Percentiles rank a stretch among this genome's conserved stretches.
These are phyloP conservation scores for Helarctos malayanus DNA, from an alignment of 2,797 vertebrate species.

Conservation along the genomic window DNA sequence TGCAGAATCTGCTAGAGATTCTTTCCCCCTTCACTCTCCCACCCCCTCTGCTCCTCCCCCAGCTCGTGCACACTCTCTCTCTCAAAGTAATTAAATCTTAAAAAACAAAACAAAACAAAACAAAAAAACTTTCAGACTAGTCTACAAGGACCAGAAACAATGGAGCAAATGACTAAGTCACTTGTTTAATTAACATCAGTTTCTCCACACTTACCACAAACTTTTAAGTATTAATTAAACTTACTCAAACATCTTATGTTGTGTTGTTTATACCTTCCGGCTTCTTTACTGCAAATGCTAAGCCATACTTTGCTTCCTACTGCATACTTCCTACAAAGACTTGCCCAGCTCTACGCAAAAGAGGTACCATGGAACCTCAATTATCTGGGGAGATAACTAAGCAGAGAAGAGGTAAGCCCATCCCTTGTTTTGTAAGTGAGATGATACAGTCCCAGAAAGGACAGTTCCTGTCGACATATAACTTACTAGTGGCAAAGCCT, in stretches of 20 bases:
- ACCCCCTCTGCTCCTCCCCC: background rate
- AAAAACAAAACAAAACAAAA: background rate
- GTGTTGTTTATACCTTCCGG: background rate
- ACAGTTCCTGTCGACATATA: background rate
- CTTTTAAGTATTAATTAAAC: conserved; percentile 46
- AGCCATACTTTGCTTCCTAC: background rate
- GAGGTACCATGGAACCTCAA: background rate
- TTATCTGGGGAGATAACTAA: conserved; percentile 15
- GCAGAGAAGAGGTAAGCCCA: background rate
- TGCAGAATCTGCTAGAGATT: background rate
- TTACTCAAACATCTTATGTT: background rate
- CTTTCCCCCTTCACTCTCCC: background rate
- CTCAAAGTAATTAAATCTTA: background rate
- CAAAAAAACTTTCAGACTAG: background rate
- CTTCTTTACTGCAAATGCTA: conserved; percentile 37
- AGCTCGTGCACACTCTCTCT: background rate
- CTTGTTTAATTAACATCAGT: background rate
- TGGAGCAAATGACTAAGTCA: background rate
- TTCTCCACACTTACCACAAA: conserved; percentile 23
- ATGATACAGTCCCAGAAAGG: conserved; percentile 10
- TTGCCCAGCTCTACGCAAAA: background rate
- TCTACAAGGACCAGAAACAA: conserved; percentile 17
- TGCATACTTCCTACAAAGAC: conserved; percentile 8
- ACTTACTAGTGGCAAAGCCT: background rate
- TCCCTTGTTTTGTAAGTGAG: conserved; percentile 22